Percentiles rank a stretch among this genome's conserved stretches.
Conservation (phyloP, 2,797 vertebrate genomes). For the Linurgus olivaceus region DNA sequence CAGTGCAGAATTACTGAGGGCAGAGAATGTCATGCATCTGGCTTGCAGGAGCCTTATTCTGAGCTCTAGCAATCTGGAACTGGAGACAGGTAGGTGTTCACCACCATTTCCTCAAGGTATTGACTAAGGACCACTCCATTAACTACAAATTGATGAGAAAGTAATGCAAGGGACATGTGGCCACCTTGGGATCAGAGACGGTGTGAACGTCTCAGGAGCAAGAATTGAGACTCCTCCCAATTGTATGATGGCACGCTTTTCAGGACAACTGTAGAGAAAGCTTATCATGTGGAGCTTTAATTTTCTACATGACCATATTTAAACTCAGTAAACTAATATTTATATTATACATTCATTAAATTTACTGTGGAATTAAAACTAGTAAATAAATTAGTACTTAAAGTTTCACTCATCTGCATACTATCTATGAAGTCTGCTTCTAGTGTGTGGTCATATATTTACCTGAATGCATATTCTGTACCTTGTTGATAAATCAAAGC, state of each 20-base stretch:
- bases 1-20: background rate
- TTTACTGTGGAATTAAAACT: background rate
- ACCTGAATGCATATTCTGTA: background rate
- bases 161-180: background rate
- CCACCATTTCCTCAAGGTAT: background rate
- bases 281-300: background rate
- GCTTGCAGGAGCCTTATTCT: background rate
- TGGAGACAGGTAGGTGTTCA: background rate
- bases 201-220: background rate
- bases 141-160: background rate
- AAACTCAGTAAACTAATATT: background rate
- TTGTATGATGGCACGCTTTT: background rate
- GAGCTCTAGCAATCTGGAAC: background rate
- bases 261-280: background rate
- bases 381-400: background rate
- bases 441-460: background rate
- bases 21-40: background rate
- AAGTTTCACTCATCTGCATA: background rate
- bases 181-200: background rate
- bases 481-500: conserved; percentile 6
- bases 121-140: background rate
- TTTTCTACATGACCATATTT: background rate
- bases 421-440: background rate
- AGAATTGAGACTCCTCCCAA: background rate
- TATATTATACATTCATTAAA: background rate